Conservation (phyloP, 2,113 vertebrate genomes). For the Mirounga angustirostris region DNA sequence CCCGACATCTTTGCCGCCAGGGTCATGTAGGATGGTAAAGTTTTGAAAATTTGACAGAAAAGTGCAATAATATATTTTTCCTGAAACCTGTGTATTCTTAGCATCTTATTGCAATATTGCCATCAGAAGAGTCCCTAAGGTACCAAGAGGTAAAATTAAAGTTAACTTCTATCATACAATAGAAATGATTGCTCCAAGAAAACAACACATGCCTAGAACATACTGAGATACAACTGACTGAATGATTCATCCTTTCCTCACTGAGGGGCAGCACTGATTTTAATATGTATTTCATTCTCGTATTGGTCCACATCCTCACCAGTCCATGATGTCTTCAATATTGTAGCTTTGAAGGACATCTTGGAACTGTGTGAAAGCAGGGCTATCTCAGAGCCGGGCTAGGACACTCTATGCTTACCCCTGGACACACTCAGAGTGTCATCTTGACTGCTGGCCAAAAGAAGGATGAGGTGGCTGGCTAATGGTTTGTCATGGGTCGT, state of each 20-base stretch:
- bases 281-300: not conserved
- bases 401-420: too few relatives aligned
- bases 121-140: not conserved
- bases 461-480: not conserved
- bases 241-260: fast-evolving
- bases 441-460: not conserved
- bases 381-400: not conserved
- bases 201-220: not conserved
- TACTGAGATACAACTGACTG: fast-evolving
- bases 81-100: too few relatives aligned
- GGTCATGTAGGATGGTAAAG: too few relatives aligned
- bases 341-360: not conserved
- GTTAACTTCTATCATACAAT: not conserved
- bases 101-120: not conserved
- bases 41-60: not conserved
- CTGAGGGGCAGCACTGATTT: not conserved
- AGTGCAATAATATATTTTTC: fast-evolving
- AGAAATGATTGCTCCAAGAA: not conserved
- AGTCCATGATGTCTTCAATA: fast-evolving
- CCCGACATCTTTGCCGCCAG: not conserved
- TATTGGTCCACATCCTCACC: not conserved
- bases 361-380: not conserved
- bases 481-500: fast-evolving
- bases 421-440: too few relatives aligned
- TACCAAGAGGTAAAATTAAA: not conserved